Conservation (phyloP, 1,140 invertebrate species). For the Calliphora vicina region DNA sequence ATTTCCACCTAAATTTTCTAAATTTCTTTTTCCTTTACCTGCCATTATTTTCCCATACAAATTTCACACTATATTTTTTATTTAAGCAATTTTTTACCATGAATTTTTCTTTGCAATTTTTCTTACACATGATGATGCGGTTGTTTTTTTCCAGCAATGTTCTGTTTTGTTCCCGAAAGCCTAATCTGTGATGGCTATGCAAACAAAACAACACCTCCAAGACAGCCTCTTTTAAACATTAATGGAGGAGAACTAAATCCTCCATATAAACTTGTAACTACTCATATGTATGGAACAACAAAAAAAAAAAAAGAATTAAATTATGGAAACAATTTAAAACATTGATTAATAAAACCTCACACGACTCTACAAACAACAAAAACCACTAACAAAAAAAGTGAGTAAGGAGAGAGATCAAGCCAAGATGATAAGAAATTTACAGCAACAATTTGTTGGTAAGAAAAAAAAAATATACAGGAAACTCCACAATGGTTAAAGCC, state of each 20-base stretch:
- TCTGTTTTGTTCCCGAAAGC: background rate
- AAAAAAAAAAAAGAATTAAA: slow-evolving; percentile 5
- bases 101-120: background rate
- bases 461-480: background rate
- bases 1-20: background rate
- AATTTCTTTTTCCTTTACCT: too few species aligned
- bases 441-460: background rate
- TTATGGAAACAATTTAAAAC: slow-evolving; percentile 32
- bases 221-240: background rate
- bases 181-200: background rate
- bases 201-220: slow-evolving; percentile 24
- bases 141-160: background rate
- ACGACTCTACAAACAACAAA: slow-evolving; percentile 38
- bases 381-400: slow-evolving; percentile 23
- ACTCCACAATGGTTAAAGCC: background rate
- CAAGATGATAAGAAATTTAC: background rate
- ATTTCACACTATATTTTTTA: background rate
- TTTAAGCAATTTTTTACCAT: background rate
- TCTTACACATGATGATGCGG: background rate
- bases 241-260: too few species aligned
- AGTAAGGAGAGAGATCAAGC: background rate
- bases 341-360: slow-evolving; percentile 62
- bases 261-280: too few species aligned
- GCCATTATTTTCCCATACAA: background rate
- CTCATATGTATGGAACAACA: background rate